phyloP scores from a whole-genome alignment of 92 coral and sea anemone genomes.

The Siderastrea siderea region DNA sequence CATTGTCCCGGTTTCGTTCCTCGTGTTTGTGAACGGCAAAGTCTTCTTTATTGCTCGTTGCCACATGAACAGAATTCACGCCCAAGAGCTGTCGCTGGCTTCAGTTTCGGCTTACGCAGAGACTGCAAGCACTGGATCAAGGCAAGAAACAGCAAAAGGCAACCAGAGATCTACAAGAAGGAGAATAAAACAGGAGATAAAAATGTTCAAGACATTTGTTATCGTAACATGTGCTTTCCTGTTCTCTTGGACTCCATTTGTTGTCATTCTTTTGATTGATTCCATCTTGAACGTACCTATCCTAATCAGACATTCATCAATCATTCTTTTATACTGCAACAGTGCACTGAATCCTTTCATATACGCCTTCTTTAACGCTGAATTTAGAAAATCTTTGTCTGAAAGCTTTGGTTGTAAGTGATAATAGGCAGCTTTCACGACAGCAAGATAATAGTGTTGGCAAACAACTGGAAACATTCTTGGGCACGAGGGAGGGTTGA shows the following conservation, averaged over 20 bases:
- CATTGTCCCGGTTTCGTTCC: constrained; percentile 55
- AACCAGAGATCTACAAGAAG: background rate
- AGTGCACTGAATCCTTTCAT: constrained; percentile 83
- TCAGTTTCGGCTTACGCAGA: background rate
- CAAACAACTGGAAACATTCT: too few relatives aligned
- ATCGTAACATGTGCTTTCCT: constrained; percentile 76
- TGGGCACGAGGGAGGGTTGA: too few relatives aligned
- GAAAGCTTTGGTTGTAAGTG: constrained; percentile 28
- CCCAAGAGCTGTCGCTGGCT: constrained; percentile 35
- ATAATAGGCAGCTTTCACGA: background rate
- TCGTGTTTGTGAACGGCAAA: constrained; percentile 75
- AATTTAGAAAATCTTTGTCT: constrained; percentile 67
- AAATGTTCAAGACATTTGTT: constrained; percentile 76
- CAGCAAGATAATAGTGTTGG: too few relatives aligned
- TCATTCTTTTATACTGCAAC: constrained; percentile 75
- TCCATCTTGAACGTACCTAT: constrained; percentile 43
- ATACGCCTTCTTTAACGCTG: constrained; percentile 73
- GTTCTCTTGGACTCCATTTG: constrained; percentile 81
- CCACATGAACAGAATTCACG: constrained; percentile 68
- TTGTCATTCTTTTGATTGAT: constrained; percentile 59
- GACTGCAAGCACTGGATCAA: background rate
- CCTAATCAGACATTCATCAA: constrained; percentile 47
- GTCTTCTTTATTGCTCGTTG: constrained; percentile 67
- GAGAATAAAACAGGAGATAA: constrained; percentile 68
- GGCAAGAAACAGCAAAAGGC: background rate